phyloP scores from a whole-genome alignment of 2,888 invertebrate genomes.

The Microctonus brassicae region DNA sequence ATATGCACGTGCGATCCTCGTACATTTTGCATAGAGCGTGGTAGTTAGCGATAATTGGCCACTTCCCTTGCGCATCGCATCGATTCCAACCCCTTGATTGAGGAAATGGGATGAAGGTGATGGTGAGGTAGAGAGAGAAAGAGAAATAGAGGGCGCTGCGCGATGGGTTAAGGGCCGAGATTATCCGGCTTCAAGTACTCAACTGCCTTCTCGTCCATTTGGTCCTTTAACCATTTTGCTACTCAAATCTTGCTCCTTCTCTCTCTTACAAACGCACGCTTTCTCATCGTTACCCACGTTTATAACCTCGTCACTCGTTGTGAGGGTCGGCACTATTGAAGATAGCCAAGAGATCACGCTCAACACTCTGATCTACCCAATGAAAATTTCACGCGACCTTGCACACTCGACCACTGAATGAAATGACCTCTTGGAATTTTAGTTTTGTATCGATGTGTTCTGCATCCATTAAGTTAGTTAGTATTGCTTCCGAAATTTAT shows the following conservation, averaged over 20 bases:
- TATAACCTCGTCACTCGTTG: constrained; percentile 44
- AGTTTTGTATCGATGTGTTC: neutral
- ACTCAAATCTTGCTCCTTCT: constrained; percentile 9
- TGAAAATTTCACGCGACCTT: neutral
- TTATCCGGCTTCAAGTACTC: constrained; percentile 53
- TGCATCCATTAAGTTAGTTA: neutral
- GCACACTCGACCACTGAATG: neutral
- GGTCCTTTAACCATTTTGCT: constrained; percentile 34
- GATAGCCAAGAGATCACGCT: neutral
- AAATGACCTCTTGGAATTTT: no score
- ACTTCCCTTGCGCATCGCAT: constrained; percentile 64
- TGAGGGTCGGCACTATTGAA: neutral
- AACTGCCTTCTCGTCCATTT: constrained; percentile 37
- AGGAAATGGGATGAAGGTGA: constrained; percentile 59
- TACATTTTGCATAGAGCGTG: constrained; percentile 58
- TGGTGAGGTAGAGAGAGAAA: neutral
- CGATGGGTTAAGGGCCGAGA: constrained; percentile 54
- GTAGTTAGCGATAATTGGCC: constrained; percentile 66
- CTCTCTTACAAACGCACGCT: neutral
- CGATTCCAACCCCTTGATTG: constrained; percentile 62
- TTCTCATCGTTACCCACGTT: constrained; percentile 34
- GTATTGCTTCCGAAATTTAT: neutral
- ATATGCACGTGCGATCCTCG: constrained; percentile 38
- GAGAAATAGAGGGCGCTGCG: constrained; percentile 7
- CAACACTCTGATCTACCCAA: neutral